These are phyloP conservation scores for Puffinus mauretanicus DNA, from an alignment of 2,113 vertebrate species.

Conservation along the genomic window DNA sequence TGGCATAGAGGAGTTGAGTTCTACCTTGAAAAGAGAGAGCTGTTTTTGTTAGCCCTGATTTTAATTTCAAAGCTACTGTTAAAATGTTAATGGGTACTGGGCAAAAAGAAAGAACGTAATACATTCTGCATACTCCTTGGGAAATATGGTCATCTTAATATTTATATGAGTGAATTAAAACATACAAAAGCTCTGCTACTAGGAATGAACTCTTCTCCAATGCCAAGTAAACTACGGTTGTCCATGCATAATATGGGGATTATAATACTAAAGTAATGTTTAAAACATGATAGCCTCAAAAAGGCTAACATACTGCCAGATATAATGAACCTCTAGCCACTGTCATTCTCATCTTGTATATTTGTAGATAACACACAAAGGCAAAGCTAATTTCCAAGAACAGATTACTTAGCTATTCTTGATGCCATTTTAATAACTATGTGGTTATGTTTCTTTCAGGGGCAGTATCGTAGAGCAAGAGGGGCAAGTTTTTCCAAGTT, in stretches of 20 bases:
- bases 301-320: conserved; percentile 44
- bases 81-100: conserved; percentile 3
- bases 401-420: conserved; percentile 40
- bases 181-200: neutral
- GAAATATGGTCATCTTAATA: conserved; percentile 29
- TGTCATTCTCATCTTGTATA: conserved; percentile 47
- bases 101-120: neutral
- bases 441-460: conserved; percentile 43
- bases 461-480: conserved; percentile 24
- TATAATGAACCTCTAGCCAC: conserved; percentile 27
- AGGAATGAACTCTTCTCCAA: conserved; percentile 52
- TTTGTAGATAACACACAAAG: conserved; percentile 34
- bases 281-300: conserved; percentile 4
- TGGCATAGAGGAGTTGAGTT: conserved; percentile 64
- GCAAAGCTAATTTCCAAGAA: conserved; percentile 38
- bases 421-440: conserved; percentile 42
- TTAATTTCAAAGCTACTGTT: conserved; percentile 52
- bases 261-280: neutral
- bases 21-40: conserved; percentile 43
- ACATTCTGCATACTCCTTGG: conserved; percentile 7
- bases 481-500: neutral
- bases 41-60: conserved; percentile 1
- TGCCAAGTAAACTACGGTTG: conserved; percentile 50
- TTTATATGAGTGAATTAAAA: conserved; percentile 1
- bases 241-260: conserved; percentile 23